These are phyloP conservation scores for Coptodon rendalli DNA, from an alignment of 2,113 vertebrate genomes.

Conservation along the genomic window DNA sequence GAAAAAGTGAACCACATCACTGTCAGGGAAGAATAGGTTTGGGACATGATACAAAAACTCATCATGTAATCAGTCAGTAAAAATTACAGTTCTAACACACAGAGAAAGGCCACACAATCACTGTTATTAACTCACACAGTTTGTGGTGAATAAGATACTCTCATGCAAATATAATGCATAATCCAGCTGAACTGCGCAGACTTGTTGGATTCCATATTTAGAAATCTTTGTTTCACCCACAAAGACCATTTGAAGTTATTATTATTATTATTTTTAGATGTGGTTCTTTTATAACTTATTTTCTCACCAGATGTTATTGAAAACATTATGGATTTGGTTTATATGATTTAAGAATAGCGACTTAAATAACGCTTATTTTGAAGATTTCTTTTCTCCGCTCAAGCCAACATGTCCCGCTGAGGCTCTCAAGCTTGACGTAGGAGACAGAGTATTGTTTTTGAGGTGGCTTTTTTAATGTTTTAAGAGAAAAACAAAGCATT, in stretches of 20 bases:
- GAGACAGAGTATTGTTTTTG: background rate
- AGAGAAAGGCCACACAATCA: background rate
- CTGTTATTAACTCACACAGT: constrained; percentile 20
- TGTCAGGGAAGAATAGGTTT: background rate
- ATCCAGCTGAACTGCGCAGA: background rate
- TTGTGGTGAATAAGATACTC: background rate
- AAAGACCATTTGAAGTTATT: background rate
- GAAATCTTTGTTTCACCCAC: background rate
- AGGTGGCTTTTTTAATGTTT: background rate
- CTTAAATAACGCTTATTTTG: background rate
- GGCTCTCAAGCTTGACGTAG: background rate
- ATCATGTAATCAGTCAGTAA: constrained; percentile 31
- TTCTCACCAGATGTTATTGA: background rate
- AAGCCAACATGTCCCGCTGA: background rate
- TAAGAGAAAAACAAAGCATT: background rate
- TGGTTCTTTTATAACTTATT: background rate
- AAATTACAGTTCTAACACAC: constrained; percentile 6
- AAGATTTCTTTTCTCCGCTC: background rate
- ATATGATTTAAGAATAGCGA: background rate
- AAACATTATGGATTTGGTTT: background rate
- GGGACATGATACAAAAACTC: constrained; percentile 9
- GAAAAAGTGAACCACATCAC: background rate
- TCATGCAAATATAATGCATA: background rate
- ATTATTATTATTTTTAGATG: background rate
- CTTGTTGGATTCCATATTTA: background rate